Conservation (phyloP, 1,140 invertebrate genomes). For the Potamilus streckersoni region DNA sequence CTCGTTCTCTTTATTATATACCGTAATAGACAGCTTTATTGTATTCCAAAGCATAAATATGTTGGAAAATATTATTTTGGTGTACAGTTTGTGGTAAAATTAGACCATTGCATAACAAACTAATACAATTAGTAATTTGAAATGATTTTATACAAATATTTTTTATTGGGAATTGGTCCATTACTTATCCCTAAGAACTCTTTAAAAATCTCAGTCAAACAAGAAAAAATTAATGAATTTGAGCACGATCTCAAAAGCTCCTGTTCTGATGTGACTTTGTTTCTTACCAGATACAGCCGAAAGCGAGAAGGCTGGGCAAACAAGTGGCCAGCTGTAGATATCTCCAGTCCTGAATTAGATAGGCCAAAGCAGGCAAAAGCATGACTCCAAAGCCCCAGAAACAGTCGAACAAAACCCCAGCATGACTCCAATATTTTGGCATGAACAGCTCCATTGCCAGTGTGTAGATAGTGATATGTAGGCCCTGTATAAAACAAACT, state of each 20-base stretch:
- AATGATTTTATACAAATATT: no score
- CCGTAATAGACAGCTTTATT: no score
- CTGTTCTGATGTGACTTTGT: neutral
- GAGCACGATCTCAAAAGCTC: neutral
- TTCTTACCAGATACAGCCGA: constrained; percentile 54
- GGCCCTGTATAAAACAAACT: constrained; percentile 39
- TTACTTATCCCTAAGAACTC: no score
- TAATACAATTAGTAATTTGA: no score
- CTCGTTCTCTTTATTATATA: no score
- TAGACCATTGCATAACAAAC: no score
- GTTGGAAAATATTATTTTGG: no score
- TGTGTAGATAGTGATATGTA: constrained; percentile 56
- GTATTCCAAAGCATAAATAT: no score
- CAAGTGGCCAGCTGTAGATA: constrained; percentile 65
- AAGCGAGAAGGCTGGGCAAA: constrained; percentile 43
- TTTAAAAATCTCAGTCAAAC: no score
- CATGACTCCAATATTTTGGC: constrained; percentile 65
- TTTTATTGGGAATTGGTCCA: no score
- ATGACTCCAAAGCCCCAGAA: constrained; percentile 67
- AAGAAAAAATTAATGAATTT: no score
- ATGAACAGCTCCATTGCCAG: constrained; percentile 67
- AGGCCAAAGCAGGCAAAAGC: constrained; percentile 63
- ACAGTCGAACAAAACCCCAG: constrained; percentile 66
- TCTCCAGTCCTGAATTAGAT: constrained; percentile 65
- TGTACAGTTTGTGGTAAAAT: no score